Conservation (phyloP, 2,113 vertebrate genomes). For the Psilopsiagon aymara region DNA sequence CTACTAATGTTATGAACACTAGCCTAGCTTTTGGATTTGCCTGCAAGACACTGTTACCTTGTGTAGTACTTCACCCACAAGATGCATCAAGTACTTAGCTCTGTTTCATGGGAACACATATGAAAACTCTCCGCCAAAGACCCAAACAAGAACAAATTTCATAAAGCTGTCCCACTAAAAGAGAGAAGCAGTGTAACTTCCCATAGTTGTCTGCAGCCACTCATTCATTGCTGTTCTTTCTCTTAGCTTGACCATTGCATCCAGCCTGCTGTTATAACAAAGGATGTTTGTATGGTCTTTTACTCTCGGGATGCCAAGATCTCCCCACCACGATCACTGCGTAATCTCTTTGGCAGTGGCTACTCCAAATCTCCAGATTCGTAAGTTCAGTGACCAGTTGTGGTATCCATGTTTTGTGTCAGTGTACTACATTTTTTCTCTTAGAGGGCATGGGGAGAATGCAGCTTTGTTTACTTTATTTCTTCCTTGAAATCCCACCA, state of each 20-base stretch:
- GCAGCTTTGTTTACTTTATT: neutral
- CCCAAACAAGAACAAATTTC: neutral
- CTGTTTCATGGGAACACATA: neutral
- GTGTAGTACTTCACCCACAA: neutral
- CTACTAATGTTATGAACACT: neutral
- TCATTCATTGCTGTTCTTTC: neutral
- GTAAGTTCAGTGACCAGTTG: conserved; percentile 61
- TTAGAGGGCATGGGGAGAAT: neutral
- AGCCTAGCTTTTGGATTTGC: neutral
- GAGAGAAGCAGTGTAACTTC: neutral
- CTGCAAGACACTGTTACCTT: neutral
- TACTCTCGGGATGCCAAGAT: conserved; percentile 96
- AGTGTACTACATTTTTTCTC: neutral
- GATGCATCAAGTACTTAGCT: neutral
- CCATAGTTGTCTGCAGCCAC: neutral
- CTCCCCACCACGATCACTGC: conserved; percentile 92
- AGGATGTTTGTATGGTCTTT: conserved; percentile 98
- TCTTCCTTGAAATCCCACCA: neutral
- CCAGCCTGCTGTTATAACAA: conserved; percentile 96
- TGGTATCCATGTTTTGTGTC: rapidly evolving
- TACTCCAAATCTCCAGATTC: conserved; percentile 95
- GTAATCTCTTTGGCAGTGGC: conserved; percentile 94
- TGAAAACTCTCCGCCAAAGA: neutral
- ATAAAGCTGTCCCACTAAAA: neutral
- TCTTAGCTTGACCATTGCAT: conserved; percentile 96